phyloP scores from a whole-genome alignment of 1,140 invertebrate species.

The Heliconius himera region DNA sequence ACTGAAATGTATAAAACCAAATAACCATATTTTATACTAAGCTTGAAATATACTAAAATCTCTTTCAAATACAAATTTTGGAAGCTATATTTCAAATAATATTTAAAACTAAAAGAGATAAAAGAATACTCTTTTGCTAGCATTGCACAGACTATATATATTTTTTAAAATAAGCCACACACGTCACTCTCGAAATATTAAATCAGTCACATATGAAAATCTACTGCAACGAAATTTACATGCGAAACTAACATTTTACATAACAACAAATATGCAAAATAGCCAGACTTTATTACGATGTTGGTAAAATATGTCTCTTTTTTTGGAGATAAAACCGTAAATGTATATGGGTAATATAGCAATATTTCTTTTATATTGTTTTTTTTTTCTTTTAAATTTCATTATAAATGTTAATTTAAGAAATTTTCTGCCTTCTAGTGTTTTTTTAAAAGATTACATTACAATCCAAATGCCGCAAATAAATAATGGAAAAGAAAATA shows the following conservation, averaged over 20 bases:
- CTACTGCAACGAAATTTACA: constrained; percentile 25
- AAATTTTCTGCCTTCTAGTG: too few species aligned
- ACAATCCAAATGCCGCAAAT: not conserved
- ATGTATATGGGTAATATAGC: not conserved
- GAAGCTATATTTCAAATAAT: not conserved
- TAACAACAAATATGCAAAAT: constrained; percentile 18
- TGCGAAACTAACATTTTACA: constrained; percentile 26
- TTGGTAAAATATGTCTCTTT: not conserved
- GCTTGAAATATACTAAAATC: too few species aligned
- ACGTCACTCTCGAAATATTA: constrained; percentile 16
- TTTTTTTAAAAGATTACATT: not conserved
- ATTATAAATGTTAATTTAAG: too few species aligned
- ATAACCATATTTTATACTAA: too few species aligned
- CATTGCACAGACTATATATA: not conserved
- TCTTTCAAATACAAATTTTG: too few species aligned
- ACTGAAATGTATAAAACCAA: too few species aligned
- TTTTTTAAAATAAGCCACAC: constrained; percentile 14
- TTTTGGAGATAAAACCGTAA: not conserved
- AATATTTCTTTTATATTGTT: too few species aligned
- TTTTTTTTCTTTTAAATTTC: too few species aligned
- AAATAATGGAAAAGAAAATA: not conserved
- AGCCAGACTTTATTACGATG: constrained; percentile 15
- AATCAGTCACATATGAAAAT: constrained; percentile 25
- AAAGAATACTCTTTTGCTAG: not conserved
- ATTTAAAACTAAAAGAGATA: not conserved